These are phyloP conservation scores for Xenopus laevis DNA, from an alignment of 2,113 vertebrate genomes.

Conservation along the genomic window DNA sequence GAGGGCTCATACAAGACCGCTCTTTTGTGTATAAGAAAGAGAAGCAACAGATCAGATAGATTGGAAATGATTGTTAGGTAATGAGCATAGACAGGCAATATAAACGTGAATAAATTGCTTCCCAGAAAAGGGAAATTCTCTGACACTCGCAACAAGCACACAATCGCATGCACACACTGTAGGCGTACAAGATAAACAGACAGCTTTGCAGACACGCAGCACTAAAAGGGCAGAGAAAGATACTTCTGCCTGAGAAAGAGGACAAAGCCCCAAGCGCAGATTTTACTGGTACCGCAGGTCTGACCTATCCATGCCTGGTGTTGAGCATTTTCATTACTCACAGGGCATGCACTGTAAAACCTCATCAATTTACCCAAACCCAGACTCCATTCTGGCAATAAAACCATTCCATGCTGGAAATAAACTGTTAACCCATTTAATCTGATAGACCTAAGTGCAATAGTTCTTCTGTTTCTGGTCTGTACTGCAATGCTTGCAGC, in stretches of 20 bases:
- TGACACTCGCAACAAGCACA: constrained; percentile 14
- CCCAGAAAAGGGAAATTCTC: constrained; percentile 11
- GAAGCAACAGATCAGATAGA: constrained; percentile 19
- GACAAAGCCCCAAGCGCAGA: constrained; percentile 17
- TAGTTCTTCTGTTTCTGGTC: too few relatives aligned
- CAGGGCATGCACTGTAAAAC: constrained; percentile 6
- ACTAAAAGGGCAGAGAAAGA: background rate
- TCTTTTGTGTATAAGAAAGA: constrained; percentile 7
- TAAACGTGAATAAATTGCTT: constrained; percentile 21
- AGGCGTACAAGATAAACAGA: constrained; percentile 5
- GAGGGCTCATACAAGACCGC: background rate
- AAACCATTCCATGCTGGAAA: constrained; percentile 19
- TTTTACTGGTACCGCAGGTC: constrained; percentile 9
- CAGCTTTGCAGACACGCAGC: background rate
- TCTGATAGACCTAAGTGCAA: too few relatives aligned
- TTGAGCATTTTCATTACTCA: constrained; percentile 32
- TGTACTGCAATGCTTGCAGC: too few relatives aligned
- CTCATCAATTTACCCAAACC: constrained; percentile 35
- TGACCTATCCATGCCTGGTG: constrained; percentile 8
- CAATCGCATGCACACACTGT: background rate
- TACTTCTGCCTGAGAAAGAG: background rate
- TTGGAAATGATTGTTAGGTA: constrained; percentile 39
- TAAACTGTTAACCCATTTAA: constrained; percentile 25
- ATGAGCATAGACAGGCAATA: constrained; percentile 36
- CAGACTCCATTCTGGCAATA: constrained; percentile 21